Conservation (phyloP, 2,113 vertebrate genomes). For the Xiphophorus maculatus region DNA sequence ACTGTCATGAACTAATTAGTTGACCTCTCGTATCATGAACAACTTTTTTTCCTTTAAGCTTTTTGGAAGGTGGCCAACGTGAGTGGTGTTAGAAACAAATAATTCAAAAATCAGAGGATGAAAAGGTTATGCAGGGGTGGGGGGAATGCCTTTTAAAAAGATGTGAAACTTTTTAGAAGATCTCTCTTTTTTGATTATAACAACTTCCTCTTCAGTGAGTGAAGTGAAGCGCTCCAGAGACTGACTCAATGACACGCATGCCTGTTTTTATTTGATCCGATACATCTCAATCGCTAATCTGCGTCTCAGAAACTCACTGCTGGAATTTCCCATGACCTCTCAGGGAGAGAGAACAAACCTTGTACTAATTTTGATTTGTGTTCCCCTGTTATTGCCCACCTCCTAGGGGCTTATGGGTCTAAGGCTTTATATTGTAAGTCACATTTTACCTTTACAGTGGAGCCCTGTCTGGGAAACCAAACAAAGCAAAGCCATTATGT, state of each 20-base stretch:
- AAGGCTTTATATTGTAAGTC: conserved; percentile 40
- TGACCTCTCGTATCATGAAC: neutral
- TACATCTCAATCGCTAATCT: conserved; percentile 32
- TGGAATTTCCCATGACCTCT: conserved; percentile 43
- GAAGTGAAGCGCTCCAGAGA: neutral
- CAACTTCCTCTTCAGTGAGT: neutral
- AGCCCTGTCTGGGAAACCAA: conserved; percentile 65
- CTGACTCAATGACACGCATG: neutral
- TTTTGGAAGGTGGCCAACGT: neutral
- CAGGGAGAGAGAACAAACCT: conserved; percentile 44
- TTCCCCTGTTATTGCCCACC: conserved; percentile 40
- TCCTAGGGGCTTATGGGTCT: conserved; percentile 24
- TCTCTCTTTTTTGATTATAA: neutral
- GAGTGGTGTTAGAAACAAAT: neutral
- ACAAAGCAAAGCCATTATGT: conserved; percentile 54
- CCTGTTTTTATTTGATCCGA: neutral
- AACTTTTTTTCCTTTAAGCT: neutral
- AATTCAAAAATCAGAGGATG: neutral
- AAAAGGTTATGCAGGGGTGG: neutral
- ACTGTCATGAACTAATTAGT: neutral
- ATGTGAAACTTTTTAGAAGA: neutral
- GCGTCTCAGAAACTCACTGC: conserved; percentile 17
- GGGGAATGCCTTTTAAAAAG: neutral
- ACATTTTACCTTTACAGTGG: conserved; percentile 58
- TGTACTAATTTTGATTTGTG: conserved; percentile 70